These are phyloP conservation scores for Forbesichthys agassizii DNA, from an alignment of 2,113 vertebrate genomes.

Conservation along the genomic window DNA sequence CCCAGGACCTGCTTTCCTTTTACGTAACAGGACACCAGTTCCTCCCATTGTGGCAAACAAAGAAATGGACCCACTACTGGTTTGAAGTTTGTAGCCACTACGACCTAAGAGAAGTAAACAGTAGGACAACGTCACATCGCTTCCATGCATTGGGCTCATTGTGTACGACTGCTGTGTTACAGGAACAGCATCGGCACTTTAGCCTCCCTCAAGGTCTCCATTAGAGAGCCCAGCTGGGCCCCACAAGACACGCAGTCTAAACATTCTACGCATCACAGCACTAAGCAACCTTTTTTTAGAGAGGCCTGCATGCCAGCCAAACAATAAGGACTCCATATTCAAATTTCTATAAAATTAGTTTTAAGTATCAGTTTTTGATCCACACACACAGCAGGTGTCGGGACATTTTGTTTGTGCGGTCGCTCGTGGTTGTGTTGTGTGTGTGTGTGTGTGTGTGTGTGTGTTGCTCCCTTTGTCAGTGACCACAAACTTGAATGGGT, in stretches of 20 bases:
- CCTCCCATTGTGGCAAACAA: too few species aligned
- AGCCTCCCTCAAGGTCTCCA: conserved; percentile 7
- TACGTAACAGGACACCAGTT: too few species aligned
- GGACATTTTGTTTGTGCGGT: neutral
- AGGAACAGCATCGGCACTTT: too few species aligned
- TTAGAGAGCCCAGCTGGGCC: neutral
- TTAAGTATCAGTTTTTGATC: neutral
- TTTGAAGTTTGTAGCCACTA: too few species aligned
- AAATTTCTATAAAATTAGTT: neutral
- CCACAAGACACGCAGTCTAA: neutral
- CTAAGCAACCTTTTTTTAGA: neutral
- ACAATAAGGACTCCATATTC: too few species aligned
- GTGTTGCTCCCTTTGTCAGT: conserved; percentile 20
- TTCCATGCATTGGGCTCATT: too few species aligned
- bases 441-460: conserved; percentile 5
- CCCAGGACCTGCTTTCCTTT: too few species aligned
- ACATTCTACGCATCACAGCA: neutral
- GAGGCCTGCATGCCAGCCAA: too few species aligned
- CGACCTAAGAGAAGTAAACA: too few species aligned
- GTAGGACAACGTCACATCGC: too few species aligned
- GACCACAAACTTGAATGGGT: neutral
- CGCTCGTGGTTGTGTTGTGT: neutral
- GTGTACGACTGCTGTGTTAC: too few species aligned
- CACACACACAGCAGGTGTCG: neutral
- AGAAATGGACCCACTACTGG: too few species aligned